A percentile compares a stretch with the other conserved stretches of the same genome.
phyloP scores from a whole-genome alignment of 2,888 invertebrate species.

The Tipula unca region DNA sequence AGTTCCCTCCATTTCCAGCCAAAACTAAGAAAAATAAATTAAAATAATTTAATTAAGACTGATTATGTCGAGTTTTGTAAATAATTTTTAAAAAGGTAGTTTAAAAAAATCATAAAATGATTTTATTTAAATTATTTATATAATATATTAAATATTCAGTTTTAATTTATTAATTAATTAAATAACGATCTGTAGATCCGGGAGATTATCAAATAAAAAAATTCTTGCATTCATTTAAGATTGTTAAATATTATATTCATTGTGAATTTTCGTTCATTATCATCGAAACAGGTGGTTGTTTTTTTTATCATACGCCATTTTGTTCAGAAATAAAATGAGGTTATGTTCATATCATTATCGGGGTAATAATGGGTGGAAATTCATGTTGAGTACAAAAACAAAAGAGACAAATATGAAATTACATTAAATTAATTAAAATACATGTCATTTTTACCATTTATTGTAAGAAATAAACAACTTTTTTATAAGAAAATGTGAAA shows the following conservation, averaged over 20 bases:
- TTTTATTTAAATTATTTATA: not conserved
- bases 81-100: not conserved
- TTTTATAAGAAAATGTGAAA: constrained; percentile 16
- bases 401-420: not conserved
- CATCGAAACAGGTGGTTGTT: not conserved
- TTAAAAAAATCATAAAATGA: not conserved
- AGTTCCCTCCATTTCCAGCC: not conserved
- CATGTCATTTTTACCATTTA: constrained; percentile 14
- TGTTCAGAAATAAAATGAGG: not conserved
- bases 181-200: not conserved
- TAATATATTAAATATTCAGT: not conserved
- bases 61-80: constrained; percentile 3
- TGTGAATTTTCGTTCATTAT: not conserved
- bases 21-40: not conserved
- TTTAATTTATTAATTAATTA: not conserved
- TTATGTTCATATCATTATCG: not conserved
- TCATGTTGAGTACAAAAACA: not conserved
- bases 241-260: not conserved
- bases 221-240: not conserved
- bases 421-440: not conserved
- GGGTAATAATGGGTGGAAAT: not conserved
- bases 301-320: not conserved
- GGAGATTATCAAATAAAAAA: not conserved
- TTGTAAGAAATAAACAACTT: not conserved
- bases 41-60: not conserved